A percentile compares a stretch with the other conserved stretches of the same genome.
phyloP scores from a whole-genome alignment of 2,113 vertebrate genomes.

The Manacus vitellinus region DNA sequence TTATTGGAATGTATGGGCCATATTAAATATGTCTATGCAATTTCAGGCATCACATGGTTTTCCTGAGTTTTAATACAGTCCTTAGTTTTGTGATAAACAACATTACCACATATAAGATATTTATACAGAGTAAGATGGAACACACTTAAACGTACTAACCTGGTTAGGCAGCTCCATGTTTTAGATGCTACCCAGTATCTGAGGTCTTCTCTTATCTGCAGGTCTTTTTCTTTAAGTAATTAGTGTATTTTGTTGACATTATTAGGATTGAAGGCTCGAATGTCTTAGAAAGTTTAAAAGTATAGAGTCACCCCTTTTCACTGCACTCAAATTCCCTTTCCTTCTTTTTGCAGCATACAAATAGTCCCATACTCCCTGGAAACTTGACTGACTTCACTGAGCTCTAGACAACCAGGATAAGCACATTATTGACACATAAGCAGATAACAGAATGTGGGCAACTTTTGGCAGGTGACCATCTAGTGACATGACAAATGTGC shows the following conservation, averaged over 20 bases:
- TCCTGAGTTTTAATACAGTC: slow-evolving; percentile 10
- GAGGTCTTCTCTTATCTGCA: neutral
- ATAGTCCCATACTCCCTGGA: neutral
- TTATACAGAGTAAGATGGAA: neutral
- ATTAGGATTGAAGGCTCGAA: neutral
- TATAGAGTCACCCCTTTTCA: neutral
- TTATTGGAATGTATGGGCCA: neutral
- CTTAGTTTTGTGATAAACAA: slow-evolving; percentile 31
- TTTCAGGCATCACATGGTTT: slow-evolving; percentile 40
- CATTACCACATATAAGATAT: neutral
- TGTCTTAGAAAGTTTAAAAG: neutral
- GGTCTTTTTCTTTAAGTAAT: neutral
- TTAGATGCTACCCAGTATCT: neutral
- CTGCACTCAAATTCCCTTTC: neutral
- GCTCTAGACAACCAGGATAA: neutral
- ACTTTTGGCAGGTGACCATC: slow-evolving; percentile 31
- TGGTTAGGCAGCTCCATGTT: neutral
- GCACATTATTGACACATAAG: neutral
- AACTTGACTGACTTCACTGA: neutral
- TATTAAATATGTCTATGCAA: slow-evolving; percentile 41
- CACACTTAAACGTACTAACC: neutral
- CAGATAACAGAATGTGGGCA: neutral
- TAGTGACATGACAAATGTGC: slow-evolving; percentile 8
- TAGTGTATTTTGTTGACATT: neutral
- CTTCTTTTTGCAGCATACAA: neutral